Evolutionary conservation across 2,797 vertebrate species (phyloP), one percentile per base, ranked within the genome.

Genomic region (Enteromius anoplus): DNA sequence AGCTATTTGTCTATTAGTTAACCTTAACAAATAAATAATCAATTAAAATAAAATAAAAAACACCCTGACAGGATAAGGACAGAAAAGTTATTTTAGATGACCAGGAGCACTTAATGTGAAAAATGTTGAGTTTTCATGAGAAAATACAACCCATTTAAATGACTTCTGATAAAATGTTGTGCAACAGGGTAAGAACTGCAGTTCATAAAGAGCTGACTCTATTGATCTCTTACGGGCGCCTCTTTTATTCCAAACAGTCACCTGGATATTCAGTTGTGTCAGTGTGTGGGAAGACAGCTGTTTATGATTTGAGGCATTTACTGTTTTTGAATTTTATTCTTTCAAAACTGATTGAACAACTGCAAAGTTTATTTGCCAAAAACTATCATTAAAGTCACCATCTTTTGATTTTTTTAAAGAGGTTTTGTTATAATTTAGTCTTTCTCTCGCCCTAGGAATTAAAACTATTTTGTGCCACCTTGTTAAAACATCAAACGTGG

Each of bases 221-320:
- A 26, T 32, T 32, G 60, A 21, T 26, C 23, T 47, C 26, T 49
- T 9, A 51, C 9, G 3, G 34, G 49, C 34, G 3, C 42, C 11
- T 66, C 76, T 78, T 19, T 78, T 65, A 64, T 19, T 47, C 58
- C 60, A 66, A 78, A 65, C 42, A 10, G 60, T 66, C 76, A 78
- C 60, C 76, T 49, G 60, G 60, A 65, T 64, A 66, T 72, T 72
- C 72, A 75, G 29, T 4, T 55, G 49, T 37, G 47, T 79, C 64
- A 40, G 14, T 51, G 64, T 26, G 77, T 55, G 64, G 45, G 64
- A 51, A 37, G 64, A 53, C 17, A 53, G 40, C 19, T 37, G 42
- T 66, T 66, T 68, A 34, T 37, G 11, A 55, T 79, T 55, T 79
- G 29, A 79, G 68, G 64, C 21, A 65, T 65, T 65, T 64, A n/a